phyloP scores from a whole-genome alignment of 2,888 invertebrate genomes.

The Eupithecia centaureata region DNA sequence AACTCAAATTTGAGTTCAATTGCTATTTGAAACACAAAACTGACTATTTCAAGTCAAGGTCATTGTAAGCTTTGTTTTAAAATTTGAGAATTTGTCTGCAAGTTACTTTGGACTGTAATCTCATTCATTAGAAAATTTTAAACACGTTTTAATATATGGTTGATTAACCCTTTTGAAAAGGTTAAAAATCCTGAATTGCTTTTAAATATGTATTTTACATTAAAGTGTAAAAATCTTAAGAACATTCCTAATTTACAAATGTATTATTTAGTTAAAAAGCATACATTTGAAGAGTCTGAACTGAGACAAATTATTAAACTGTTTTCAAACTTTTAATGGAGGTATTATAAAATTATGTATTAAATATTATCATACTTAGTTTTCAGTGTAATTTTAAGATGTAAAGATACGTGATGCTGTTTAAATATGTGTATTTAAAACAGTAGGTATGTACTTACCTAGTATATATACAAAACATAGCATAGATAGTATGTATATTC shows the following conservation, averaged over 20 bases:
- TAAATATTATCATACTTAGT: conserved; percentile 15
- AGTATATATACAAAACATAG: neutral
- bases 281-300: neutral
- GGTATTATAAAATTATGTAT: conserved; percentile 20
- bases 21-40: neutral
- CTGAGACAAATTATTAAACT: neutral
- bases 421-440: neutral
- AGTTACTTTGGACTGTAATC: conserved; percentile 28
- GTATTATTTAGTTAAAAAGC: neutral
- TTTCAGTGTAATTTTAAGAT: conserved; percentile 24
- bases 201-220: neutral
- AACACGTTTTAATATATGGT: neutral
- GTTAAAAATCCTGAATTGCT: neutral
- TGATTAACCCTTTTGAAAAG: neutral
- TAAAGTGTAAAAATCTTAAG: conserved; percentile 3
- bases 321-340: conserved; percentile 1
- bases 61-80: neutral
- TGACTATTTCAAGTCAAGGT: neutral
- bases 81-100: neutral
- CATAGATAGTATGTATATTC: neutral
- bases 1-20: neutral
- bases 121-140: conserved; percentile 19
- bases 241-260: conserved; percentile 1
- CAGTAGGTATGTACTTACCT: conserved; percentile 17
- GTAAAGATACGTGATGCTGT: conserved; percentile 23